Evolutionary conservation across 2,888 invertebrate species (phyloP), one percentile per base, ranked within the genome.

Genomic region (Lochmaea crataegi): DNA sequence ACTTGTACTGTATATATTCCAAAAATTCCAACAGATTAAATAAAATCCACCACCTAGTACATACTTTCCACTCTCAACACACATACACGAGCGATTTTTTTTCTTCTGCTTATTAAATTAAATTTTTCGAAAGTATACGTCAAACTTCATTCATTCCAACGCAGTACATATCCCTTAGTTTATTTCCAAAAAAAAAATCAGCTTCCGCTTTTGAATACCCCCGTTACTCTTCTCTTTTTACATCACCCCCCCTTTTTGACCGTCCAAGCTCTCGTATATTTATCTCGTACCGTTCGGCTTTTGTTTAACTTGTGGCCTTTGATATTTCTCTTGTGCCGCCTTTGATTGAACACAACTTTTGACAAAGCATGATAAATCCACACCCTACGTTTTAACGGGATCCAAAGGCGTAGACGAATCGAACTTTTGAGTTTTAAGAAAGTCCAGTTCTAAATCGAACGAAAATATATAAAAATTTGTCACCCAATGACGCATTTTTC

Each of bases 281-380:
- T 63, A 63, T 63, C 61, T 63, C 61, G 61, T 42, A 18, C 53
- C 32, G 58, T 65, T 71, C 65, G 70, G 57, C 72, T 76, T 77
- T 79, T 78, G 77, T 78, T 79, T 77, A 75, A 77, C 74, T 78
- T 77, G 73, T 72, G 73, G 69, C 72, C 76, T 74, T 74, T 74
- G 74, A 80, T 79, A 79, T 79, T 80, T 77, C 60, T 63, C 61
- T 38, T 51, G 32, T 32, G 38, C 72, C 56, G 71, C 69, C 57
- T 68, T 68, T 73, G 75, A 77, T 74, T 68, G 74, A 75, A 75
- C 65, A 65, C 51, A 65, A 65, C 51, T 65, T 65, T 65, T 41
- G 65, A 65, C 65, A 65, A 53, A 56, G 56, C 57, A 41, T 42
- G 66, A 66, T 57, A 53, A 65, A 65, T 65, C 48, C 48, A 32